Percentiles rank a stretch among this genome's conserved stretches.
phyloP scores from a whole-genome alignment of 2,113 vertebrate genomes.

The Neolamprologus devosi region DNA sequence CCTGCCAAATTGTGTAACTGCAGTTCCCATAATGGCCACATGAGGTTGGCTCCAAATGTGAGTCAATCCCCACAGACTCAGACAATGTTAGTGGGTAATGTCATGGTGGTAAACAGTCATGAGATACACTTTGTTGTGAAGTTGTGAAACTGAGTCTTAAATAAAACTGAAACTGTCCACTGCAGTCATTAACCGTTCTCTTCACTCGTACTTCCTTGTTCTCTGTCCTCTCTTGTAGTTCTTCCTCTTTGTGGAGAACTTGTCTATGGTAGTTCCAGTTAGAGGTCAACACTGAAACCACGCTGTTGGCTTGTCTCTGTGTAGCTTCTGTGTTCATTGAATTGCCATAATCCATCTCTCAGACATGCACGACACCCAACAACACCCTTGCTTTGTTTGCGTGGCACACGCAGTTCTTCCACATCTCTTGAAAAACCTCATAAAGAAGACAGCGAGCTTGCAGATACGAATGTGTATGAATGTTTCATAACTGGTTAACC shows the following conservation, averaged over 20 bases:
- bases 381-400: not conserved
- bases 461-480: not conserved
- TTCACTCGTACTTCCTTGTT: not conserved
- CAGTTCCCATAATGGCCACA: not conserved
- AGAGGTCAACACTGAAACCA: not conserved
- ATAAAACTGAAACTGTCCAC: not conserved
- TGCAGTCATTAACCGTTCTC: not conserved
- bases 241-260: not conserved
- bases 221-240: not conserved
- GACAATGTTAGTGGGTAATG: not conserved
- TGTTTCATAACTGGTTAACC: not conserved
- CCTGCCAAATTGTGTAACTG: not conserved
- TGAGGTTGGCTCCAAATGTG: not conserved
- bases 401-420: not conserved
- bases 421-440: fast-evolving
- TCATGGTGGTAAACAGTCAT: not conserved
- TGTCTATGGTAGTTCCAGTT: not conserved
- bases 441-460: not conserved
- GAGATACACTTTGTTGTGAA: not conserved
- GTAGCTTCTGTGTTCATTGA: not conserved
- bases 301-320: not conserved
- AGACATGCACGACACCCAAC: not conserved
- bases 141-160: not conserved
- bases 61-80: not conserved
- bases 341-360: not conserved